Evolutionary conservation across 2,888 invertebrate genomes (phyloP).

Genomic region (Harpalus rufipes): DNA sequence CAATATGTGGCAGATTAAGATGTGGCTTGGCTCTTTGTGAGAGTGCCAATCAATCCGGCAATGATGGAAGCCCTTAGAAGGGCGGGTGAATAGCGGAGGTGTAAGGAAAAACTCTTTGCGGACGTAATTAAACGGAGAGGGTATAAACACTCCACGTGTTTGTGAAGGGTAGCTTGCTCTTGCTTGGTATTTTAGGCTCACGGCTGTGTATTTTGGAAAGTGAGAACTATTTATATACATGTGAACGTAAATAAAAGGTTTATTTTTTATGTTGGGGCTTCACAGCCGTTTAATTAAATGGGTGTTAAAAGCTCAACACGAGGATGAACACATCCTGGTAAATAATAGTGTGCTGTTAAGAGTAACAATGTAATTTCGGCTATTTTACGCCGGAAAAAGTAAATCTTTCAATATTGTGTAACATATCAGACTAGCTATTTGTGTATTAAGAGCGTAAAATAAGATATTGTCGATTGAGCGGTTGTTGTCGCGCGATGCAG

Average conservation of each 20-base stretch:
- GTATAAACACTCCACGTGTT: slow-evolving; percentile 31
- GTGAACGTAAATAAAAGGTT: slow-evolving; percentile 11
- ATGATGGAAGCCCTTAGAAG: slow-evolving; percentile 4
- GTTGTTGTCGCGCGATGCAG: too few relatives aligned
- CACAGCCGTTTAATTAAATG: background rate
- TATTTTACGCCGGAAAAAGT: background rate
- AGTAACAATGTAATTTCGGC: background rate
- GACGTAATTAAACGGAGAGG: slow-evolving; percentile 36
- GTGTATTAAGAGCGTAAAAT: too few relatives aligned
- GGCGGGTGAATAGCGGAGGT: slow-evolving; percentile 9
- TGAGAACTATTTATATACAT: slow-evolving; percentile 28
- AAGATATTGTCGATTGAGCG: too few relatives aligned
- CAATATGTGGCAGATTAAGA: slow-evolving; percentile 39
- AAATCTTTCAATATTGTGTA: too few relatives aligned
- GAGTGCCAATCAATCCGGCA: slow-evolving; percentile 36
- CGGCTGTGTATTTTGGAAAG: slow-evolving; percentile 14
- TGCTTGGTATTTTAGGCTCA: slow-evolving; percentile 35
- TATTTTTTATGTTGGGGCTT: slow-evolving; percentile 7
- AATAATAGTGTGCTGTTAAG: background rate
- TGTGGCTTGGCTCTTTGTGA: background rate
- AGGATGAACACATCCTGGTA: background rate
- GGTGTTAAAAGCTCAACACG: background rate
- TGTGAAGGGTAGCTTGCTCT: slow-evolving; percentile 1
- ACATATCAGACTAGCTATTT: too few relatives aligned
- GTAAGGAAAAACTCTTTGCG: slow-evolving; percentile 46